Percentiles rank a stretch among this genome's conserved stretches.
These are phyloP conservation scores for Pocillopora grandis DNA, from an alignment of 92 coral and sea anemone genomes.

Conservation along the genomic window DNA sequence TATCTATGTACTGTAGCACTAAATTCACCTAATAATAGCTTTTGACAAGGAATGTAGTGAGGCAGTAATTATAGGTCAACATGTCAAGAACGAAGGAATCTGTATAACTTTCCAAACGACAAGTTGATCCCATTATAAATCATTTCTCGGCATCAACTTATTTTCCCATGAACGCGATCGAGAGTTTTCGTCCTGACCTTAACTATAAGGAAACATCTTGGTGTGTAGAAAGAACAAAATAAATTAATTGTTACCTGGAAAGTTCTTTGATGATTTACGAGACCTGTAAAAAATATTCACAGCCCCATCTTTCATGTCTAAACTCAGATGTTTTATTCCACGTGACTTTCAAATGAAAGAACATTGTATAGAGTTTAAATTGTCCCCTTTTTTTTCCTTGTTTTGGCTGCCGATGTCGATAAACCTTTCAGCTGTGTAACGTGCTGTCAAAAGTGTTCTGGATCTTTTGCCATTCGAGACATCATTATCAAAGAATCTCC, in stretches of 20 bases:
- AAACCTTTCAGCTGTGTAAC: background rate
- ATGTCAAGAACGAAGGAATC: slow-evolving; percentile 3
- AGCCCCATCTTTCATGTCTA: too few species aligned
- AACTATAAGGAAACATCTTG: too few species aligned
- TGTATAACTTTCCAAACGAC: background rate
- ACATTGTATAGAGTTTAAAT: too few species aligned
- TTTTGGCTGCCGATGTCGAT: background rate
- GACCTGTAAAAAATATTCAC: too few species aligned
- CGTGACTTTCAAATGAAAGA: too few species aligned
- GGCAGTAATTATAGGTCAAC: background rate
- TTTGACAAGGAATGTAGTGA: background rate
- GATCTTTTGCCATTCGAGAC: background rate
- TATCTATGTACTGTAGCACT: background rate
- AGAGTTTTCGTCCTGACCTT: too few species aligned
- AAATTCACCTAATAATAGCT: slow-evolving; percentile 1
- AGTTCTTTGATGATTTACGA: too few species aligned
- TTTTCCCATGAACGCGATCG: too few species aligned
- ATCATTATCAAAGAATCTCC: background rate
- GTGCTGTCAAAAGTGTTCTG: background rate
- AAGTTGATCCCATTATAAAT: background rate
- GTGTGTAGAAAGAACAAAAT: too few species aligned
- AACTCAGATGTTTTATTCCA: too few species aligned
- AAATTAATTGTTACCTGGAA: too few species aligned
- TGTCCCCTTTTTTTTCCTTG: background rate
- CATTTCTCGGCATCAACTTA: background rate